These are phyloP conservation scores for Pteruthius melanotis DNA, from an alignment of 2,113 vertebrate species.

Conservation along the genomic window DNA sequence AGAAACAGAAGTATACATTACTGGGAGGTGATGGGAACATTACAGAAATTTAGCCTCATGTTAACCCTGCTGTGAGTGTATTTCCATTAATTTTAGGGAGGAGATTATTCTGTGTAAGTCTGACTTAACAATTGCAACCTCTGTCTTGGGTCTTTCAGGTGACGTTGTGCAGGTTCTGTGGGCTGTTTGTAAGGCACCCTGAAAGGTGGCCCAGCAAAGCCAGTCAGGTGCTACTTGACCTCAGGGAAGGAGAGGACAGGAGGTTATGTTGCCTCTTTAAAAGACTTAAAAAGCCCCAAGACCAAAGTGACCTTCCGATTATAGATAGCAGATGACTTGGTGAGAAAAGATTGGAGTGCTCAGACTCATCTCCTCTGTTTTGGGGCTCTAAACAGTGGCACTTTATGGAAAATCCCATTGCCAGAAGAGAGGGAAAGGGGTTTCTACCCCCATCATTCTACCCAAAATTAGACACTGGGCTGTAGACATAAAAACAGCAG, in stretches of 20 bases:
- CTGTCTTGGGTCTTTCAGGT: background rate
- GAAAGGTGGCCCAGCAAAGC: background rate
- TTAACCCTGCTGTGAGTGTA: background rate
- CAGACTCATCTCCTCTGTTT: background rate
- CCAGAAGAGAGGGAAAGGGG: background rate
- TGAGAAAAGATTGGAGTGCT: background rate
- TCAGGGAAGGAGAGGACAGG: background rate
- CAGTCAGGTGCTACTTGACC: background rate
- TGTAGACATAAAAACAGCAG: background rate
- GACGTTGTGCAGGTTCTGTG: background rate
- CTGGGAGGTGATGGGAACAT: background rate
- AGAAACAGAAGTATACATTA: background rate
- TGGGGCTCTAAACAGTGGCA: background rate
- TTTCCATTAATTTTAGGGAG: background rate
- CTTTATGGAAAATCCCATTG: background rate
- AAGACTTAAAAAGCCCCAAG: background rate
- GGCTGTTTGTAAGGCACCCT: background rate
- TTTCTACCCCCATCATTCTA: background rate
- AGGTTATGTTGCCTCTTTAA: background rate
- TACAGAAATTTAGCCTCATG: background rate
- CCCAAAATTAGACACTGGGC: background rate
- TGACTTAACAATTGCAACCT: accelerated
- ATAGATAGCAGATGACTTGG: background rate
- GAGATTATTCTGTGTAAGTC: background rate
- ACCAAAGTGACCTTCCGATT: background rate